These are phyloP conservation scores for Bovichtus diacanthus DNA, from an alignment of 2,797 vertebrate species.

Conservation along the genomic window DNA sequence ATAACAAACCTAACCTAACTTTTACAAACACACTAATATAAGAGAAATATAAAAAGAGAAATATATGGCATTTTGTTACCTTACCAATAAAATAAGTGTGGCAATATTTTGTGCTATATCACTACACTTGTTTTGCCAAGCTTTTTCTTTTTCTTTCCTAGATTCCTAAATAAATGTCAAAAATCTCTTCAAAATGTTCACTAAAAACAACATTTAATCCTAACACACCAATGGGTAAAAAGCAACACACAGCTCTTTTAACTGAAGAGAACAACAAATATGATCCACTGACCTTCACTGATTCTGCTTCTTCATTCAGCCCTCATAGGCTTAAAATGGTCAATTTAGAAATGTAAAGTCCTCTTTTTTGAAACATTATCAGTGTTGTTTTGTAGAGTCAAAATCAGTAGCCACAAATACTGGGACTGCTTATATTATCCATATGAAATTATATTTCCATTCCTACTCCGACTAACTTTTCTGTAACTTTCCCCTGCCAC, in stretches of 20 bases:
- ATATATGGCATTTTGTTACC: background rate
- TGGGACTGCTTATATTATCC: background rate
- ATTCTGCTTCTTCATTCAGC: background rate
- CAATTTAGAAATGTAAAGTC: background rate
- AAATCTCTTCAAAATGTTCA: background rate
- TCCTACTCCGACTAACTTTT: slow-evolving; percentile 58
- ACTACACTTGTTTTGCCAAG: background rate
- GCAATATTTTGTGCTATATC: background rate
- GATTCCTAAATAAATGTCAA: background rate
- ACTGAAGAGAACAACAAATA: background rate
- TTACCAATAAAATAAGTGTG: background rate
- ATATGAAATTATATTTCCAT: slow-evolving; percentile 13
- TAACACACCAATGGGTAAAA: background rate
- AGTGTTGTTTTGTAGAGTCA: background rate
- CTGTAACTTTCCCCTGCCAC: slow-evolving; percentile 65
- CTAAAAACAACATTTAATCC: background rate
- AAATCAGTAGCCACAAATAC: background rate
- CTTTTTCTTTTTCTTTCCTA: background rate
- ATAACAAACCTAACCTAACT: background rate
- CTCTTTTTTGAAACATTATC: background rate
- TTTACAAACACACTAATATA: background rate
- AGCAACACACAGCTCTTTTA: background rate
- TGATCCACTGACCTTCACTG: background rate
- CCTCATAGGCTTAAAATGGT: background rate
- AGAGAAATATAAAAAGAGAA: background rate